These are phyloP conservation scores for Myrmophylax atrothorax DNA, from an alignment of 2,113 vertebrate genomes.

Conservation along the genomic window DNA sequence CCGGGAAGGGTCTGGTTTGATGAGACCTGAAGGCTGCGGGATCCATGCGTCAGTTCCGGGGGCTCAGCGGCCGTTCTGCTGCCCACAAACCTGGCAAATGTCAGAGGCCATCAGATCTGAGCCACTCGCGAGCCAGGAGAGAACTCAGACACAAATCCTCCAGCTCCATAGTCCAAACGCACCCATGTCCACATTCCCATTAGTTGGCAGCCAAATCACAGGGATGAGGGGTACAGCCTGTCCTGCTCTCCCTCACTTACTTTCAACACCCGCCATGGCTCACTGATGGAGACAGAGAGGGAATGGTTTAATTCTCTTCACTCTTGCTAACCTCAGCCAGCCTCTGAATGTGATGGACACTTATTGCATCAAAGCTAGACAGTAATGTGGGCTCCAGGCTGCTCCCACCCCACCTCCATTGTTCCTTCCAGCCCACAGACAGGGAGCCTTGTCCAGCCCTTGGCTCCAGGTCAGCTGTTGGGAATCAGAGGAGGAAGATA, in stretches of 20 bases:
- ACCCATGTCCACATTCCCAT: not conserved
- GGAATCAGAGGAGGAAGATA: not conserved
- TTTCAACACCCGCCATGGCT: not conserved
- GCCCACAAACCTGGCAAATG: not conserved
- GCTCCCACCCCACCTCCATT: not conserved
- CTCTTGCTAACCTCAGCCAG: not conserved
- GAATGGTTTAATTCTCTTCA: not conserved
- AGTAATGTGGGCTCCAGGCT: not conserved
- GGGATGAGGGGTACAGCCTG: fast-evolving
- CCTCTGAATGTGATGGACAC: not conserved
- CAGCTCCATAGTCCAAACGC: not conserved
- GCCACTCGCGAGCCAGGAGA: not conserved
- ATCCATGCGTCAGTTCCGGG: fast-evolving
- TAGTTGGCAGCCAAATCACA: not conserved
- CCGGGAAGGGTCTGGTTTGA: not conserved
- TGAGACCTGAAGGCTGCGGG: not conserved
- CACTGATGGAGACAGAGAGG: not conserved
- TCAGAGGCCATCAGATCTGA: constrained; percentile 39
- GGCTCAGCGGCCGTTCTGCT: not conserved
- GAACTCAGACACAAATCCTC: not conserved
- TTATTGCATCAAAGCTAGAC: fast-evolving
- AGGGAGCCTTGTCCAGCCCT: not conserved
- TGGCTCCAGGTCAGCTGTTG: not conserved
- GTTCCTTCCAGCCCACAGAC: not conserved
- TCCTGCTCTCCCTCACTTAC: not conserved